phyloP scores from a whole-genome alignment of 2,113 vertebrate species.

The Eonycteris spelaea region DNA sequence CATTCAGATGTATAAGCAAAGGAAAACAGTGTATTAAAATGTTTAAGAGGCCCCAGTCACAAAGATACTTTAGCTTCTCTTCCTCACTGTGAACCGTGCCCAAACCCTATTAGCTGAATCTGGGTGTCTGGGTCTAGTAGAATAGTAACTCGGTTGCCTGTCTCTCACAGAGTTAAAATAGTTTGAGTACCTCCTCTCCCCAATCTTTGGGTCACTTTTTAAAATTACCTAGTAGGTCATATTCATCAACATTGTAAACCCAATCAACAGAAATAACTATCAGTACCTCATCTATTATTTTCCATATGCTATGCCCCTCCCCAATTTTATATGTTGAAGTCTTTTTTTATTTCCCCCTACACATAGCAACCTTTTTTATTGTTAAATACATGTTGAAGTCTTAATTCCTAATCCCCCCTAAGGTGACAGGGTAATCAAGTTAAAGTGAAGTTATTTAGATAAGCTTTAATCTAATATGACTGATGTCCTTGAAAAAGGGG shows the following conservation, averaged over 20 bases:
- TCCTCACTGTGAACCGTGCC: not conserved
- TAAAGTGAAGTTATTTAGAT: not conserved
- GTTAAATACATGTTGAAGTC: not conserved
- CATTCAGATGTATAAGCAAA: not conserved
- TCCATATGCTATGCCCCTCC: not conserved
- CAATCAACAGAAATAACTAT: not conserved
- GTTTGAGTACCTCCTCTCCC: not conserved
- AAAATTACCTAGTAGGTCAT: not conserved
- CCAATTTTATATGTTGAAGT: not conserved
- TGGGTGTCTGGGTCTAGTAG: not conserved
- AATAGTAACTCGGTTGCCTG: not conserved
- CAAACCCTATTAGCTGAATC: not conserved
- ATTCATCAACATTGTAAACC: not conserved
- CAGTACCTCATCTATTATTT: not conserved
- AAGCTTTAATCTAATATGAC: not conserved
- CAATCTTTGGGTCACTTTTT: not conserved
- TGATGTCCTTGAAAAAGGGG: not conserved
- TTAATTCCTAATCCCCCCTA: not conserved
- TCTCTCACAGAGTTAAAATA: not conserved
- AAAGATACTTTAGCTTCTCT: not conserved
- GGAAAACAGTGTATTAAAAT: not conserved
- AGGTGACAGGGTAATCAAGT: not conserved
- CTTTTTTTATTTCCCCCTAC: not conserved
- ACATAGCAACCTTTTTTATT: too few relatives aligned
- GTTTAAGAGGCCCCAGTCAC: not conserved